Conservation (phyloP, 2,113 vertebrate genomes). For the Crotophaga sulcirostris region DNA sequence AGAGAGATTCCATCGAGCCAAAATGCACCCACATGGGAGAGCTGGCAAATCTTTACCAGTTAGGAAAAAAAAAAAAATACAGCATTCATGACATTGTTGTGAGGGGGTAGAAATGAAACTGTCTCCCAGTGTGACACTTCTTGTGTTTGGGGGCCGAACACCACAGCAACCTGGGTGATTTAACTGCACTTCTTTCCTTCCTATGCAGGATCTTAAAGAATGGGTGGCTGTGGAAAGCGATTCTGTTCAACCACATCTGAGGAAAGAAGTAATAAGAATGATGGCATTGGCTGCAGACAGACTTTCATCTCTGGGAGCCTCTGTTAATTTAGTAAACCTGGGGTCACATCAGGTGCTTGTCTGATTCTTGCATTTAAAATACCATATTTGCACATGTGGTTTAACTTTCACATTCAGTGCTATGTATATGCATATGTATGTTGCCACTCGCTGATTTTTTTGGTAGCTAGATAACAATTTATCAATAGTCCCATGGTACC, state of each 20-base stretch:
- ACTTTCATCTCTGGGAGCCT: conserved; percentile 80
- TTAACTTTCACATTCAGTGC: not conserved
- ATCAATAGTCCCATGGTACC: not conserved
- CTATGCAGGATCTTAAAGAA: conserved; percentile 78
- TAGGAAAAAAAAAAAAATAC: not conserved
- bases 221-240: conserved; percentile 90
- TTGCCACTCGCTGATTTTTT: not conserved
- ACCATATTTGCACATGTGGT: fast-evolving
- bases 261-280: conserved; percentile 82
- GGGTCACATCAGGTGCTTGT: conserved; percentile 80
- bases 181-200: not conserved
- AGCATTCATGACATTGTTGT: no score
- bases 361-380: not conserved
- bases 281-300: conserved; percentile 75
- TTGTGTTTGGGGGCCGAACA: not conserved
- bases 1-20: not conserved
- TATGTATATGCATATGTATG: no score
- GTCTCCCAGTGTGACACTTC: no score
- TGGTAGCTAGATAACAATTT: not conserved
- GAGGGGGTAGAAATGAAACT: no score
- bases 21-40: not conserved
- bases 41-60: not conserved
- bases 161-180: not conserved
- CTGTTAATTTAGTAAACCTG: conserved; percentile 73
- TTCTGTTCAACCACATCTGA: conserved; percentile 80